Base-by-base conservation (phyloP, 2,797 vertebrate genomes). In the Distichodus sexfasciatus region DNA sequence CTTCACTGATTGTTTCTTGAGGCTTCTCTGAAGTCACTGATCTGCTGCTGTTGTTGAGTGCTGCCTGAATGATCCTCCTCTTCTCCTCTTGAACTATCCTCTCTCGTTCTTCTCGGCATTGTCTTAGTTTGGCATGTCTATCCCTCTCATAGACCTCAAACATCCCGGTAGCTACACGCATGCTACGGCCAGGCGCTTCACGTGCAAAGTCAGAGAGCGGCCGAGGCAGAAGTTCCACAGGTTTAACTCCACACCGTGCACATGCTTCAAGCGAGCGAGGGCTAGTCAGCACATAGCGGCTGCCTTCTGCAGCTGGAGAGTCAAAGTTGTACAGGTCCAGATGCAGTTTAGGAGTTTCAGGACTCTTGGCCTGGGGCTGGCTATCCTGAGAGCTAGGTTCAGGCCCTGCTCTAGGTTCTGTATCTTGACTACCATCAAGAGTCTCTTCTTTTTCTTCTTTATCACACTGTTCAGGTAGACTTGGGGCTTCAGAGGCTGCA, bases 311-410 rank as follows among this genome's bases (percentile, higher is more conserved):
- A 10, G 86, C 93, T 0, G 93, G 89, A 0, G 92, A 92, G 86
- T 97, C 94, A 62, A 99, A 99, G 89, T 98, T 99, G 86, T 92
- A 97, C 48, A 98, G 92, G 73, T 99, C 96, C 82, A 99, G 85
- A 83, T 98, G 95, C 76, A 99, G 50, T 81, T 97, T 90, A 0
- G 92, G 92, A 0, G 63, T 58, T 47, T 92, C 88, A 47, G 82
- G 72, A 36, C 93, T 92, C 46, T 82, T 83, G 26, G 78, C 75
- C 23, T 71, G 81, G 48, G 80, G 3, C 67, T 64, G 79, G 38
- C 71, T 57, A 7, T 59, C 62, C 1, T 74, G 64, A 74, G 80
- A 23, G 60, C 53, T 12, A 55, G 53, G 48, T 41, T 74, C 69
- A 17, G 44, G 40, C 8, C 60, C 69, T 8, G 33, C 7, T 38